Conservation (phyloP, 2,113 vertebrate species). For the Gobiocypris rarus region DNA sequence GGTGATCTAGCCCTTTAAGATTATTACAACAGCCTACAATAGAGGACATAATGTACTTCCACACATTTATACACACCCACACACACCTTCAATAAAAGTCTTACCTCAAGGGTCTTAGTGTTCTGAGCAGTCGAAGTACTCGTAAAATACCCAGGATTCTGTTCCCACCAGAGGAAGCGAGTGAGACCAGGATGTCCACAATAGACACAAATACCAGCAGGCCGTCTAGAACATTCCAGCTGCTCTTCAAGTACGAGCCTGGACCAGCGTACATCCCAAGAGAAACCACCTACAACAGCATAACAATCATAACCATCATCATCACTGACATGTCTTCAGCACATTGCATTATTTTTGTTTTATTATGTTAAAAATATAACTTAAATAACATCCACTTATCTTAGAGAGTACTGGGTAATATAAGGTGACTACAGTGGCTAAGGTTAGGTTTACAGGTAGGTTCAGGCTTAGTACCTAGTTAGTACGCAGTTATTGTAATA, state of each 20-base stretch:
- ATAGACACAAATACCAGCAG: constrained; percentile 93
- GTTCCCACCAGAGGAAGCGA: constrained; percentile 90
- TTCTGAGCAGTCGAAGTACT: constrained; percentile 90
- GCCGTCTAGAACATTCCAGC: constrained; percentile 96
- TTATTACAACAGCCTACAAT: neutral
- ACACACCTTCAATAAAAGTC: neutral
- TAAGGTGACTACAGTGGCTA: no score
- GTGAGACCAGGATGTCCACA: constrained; percentile 92
- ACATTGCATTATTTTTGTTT: neutral
- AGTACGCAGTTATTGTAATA: no score
- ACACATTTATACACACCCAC: neutral
- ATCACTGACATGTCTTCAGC: neutral
- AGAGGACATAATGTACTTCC: neutral
- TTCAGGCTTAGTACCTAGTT: no score
- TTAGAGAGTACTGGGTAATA: no score
- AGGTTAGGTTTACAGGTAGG: no score
- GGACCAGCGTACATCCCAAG: constrained; percentile 88
- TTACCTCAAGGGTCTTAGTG: constrained; percentile 91
- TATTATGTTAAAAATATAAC: neutral
- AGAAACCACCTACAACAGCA: constrained; percentile 82
- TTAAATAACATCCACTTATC: no score
- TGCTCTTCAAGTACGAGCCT: constrained; percentile 91
- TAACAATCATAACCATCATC: neutral
- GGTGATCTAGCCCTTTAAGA: neutral
- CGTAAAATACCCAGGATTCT: constrained; percentile 94